These are phyloP conservation scores for Agapostemon virescens DNA, from an alignment of 2,888 invertebrate species.

Conservation along the genomic window DNA sequence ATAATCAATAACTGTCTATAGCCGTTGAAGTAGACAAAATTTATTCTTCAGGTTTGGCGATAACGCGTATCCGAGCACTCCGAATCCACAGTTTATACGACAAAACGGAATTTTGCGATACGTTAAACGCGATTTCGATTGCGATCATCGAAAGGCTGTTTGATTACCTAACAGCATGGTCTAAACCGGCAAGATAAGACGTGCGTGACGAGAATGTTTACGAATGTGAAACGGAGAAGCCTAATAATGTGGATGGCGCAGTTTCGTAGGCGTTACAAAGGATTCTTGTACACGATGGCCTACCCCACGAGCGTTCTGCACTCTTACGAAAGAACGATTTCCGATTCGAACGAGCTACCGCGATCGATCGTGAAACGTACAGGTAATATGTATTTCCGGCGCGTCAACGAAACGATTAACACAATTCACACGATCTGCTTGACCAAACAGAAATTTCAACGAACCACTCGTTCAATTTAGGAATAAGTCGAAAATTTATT, in stretches of 20 bases:
- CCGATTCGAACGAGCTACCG: not conserved
- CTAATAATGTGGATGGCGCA: conserved; percentile 71
- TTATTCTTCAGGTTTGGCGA: not conserved
- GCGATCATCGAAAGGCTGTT: not conserved
- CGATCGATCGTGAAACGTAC: not conserved
- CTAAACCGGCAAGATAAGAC: conserved; percentile 30
- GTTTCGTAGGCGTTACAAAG: conserved; percentile 71
- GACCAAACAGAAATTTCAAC: not conserved
- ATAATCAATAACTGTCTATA: not conserved
- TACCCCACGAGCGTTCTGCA: not conserved
- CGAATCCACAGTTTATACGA: not conserved
- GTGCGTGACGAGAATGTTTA: conserved; percentile 72
- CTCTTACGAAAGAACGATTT: not conserved
- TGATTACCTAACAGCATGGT: not conserved
- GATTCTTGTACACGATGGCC: conserved; percentile 63
- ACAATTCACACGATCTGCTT: not conserved
- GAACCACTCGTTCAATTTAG: not conserved
- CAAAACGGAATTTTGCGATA: rapidly evolving
- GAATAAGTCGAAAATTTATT: not conserved
- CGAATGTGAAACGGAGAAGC: conserved; percentile 73
- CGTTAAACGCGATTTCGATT: not conserved
- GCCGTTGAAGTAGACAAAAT: not conserved
- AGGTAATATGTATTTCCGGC: not conserved
- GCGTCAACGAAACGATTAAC: not conserved
- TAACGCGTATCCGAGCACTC: not conserved